Base-by-base conservation (phyloP, 2,113 vertebrate species). In the Pardalotus punctatus region DNA sequence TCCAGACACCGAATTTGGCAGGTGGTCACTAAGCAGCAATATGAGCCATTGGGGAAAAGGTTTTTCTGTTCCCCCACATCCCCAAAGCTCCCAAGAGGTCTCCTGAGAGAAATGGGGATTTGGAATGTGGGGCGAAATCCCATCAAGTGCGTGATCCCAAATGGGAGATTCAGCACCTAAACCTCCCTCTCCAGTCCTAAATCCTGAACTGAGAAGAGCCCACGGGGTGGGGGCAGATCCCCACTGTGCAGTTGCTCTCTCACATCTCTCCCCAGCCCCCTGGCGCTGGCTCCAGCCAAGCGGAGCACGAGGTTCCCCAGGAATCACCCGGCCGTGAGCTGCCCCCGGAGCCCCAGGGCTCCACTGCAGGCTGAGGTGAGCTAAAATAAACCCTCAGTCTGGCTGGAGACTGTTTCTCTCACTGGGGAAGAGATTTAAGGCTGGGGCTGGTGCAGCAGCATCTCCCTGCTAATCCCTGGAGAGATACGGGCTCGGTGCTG, bases 171-270 rank as follows among this genome's bases (percentile, higher is more conserved):
- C 48, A 20, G 33, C 48, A 56, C 5, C 0, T 47, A 53, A 61
- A 9, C 2, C 22, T 35, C 85, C 21, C 22, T 56, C 14, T 78
- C 8, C 22, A 11, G 4, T 14, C 61, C 33, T 40, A 8, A 71
- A 51, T 12, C 23, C 27, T 53, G 57, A 57, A 19, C 27, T 42
- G 2, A 28, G 21, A 45, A 17, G 11, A n/a, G 4, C 10, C 14
- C 1, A 1, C 3, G n/a, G 48, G 38, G 8, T 3, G 2, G 53
- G 56, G 61, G 33, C 64, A 42, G 42, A 14, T 19, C 35, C 53
- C 23, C 38, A 1, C 8, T 0, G 0, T 0, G 2, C 38, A 31
- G 17, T 0, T 29, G 35, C 16, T 9, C 27, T 4, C 11, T 1
- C 27, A 3, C 35, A 4, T 6, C 70, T 18, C 22, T 16, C 16